phyloP scores from a whole-genome alignment of 2,113 vertebrate genomes.

The Rhinichthys klamathensis region DNA sequence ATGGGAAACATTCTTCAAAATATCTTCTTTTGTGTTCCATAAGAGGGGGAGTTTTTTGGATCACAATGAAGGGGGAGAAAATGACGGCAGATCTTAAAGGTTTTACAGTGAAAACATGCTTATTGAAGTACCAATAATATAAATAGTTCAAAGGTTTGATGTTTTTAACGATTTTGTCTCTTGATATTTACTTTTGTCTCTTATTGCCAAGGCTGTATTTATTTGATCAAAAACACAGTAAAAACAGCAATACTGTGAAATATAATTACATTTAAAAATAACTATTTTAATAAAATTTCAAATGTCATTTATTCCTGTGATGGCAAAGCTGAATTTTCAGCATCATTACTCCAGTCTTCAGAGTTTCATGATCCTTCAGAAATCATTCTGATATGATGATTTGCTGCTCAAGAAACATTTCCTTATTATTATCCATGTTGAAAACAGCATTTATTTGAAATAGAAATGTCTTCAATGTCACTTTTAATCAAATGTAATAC shows the following conservation, averaged over 20 bases:
- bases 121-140: too few relatives aligned
- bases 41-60: neutral
- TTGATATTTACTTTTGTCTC: neutral
- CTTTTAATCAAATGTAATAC: too few relatives aligned
- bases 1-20: neutral
- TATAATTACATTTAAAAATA: too few relatives aligned
- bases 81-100: too few relatives aligned
- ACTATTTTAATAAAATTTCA: too few relatives aligned
- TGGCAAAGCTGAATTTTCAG: neutral
- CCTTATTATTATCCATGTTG: too few relatives aligned
- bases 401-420: too few relatives aligned
- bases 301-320: too few relatives aligned
- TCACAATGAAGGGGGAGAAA: too few relatives aligned
- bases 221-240: neutral
- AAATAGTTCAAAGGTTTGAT: neutral
- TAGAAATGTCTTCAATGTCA: too few relatives aligned
- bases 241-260: neutral
- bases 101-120: too few relatives aligned
- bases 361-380: neutral
- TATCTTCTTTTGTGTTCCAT: neutral
- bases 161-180: neutral
- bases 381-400: neutral
- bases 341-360: neutral
- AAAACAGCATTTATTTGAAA: too few relatives aligned
- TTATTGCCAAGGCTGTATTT: neutral